A percentile compares a stretch with the other conserved stretches of the same genome.
Evolutionary conservation across 2,113 vertebrate genomes (phyloP).

Genomic region (Oceanites oceanicus): DNA sequence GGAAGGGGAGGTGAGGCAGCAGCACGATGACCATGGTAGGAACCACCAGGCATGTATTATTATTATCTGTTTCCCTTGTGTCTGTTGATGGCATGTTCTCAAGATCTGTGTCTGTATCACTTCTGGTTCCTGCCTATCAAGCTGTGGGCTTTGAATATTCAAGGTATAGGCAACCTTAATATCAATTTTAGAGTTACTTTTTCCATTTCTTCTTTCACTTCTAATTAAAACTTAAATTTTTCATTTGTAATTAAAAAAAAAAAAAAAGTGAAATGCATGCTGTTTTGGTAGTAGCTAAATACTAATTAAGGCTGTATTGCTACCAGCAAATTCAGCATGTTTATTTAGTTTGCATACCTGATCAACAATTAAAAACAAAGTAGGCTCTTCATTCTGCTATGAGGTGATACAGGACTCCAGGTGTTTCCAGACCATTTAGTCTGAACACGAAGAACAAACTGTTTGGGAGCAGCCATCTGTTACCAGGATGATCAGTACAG

Average conservation of each 20-base stretch:
- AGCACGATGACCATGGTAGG: background rate
- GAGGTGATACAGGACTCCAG: background rate
- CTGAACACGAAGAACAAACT: background rate
- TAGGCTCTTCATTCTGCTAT: background rate
- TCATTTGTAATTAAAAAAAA: slow-evolving; percentile 21
- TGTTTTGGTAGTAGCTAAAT: slow-evolving; percentile 6
- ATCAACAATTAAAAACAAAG: background rate
- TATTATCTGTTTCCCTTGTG: background rate
- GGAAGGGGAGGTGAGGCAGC: no score
- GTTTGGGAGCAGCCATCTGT: background rate
- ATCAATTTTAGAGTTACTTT: background rate
- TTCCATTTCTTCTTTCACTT: slow-evolving; percentile 23
- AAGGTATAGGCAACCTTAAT: background rate
- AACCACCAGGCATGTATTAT: background rate
- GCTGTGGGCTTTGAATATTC: background rate
- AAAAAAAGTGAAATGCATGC: slow-evolving; percentile 3
- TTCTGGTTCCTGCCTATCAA: background rate
- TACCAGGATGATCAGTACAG: background rate
- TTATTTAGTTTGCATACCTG: background rate
- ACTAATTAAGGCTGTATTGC: background rate
- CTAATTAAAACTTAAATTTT: slow-evolving; percentile 35
- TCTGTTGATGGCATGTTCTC: background rate
- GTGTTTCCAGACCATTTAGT: background rate
- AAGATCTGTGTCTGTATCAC: background rate
- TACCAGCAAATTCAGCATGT: background rate